Conservation (phyloP, 2,888 invertebrate species). For the Amphipoea oculea region DNA sequence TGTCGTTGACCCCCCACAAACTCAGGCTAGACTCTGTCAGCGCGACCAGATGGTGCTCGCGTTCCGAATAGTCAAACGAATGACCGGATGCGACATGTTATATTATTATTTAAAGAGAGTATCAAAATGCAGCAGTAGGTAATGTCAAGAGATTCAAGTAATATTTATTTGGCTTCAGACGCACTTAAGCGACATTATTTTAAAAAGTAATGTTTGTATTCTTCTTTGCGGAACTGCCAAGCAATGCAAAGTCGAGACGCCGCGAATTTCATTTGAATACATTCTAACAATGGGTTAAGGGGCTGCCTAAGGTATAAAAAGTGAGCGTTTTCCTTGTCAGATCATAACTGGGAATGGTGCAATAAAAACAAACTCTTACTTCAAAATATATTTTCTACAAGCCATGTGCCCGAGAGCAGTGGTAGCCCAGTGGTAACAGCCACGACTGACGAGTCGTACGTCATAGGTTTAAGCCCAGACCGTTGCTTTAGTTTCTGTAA, state of each 20-base stretch:
- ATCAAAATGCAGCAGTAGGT: background rate
- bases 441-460: background rate
- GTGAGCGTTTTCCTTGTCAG: constrained; percentile 8
- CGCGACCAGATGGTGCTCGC: too few species aligned
- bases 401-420: background rate
- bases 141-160: constrained; percentile 19
- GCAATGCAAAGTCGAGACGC: constrained; percentile 65
- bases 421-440: too few species aligned
- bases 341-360: background rate
- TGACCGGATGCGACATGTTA: too few species aligned
- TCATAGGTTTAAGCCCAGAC: too few species aligned
- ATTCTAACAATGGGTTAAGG: constrained; percentile 67
- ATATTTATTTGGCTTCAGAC: constrained; percentile 33
- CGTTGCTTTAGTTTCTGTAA: background rate
- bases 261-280: constrained; percentile 75
- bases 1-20: too few species aligned
- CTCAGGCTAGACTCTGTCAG: too few species aligned
- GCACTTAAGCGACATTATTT: constrained; percentile 47
- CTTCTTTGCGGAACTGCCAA: constrained; percentile 59
- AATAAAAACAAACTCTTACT: background rate
- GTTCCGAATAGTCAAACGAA: too few species aligned
- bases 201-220: constrained; percentile 53
- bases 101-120: too few species aligned
- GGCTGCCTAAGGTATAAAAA: constrained; percentile 14
- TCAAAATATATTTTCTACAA: background rate